These are phyloP conservation scores for Seriola rivoliana DNA, from an alignment of 2,113 vertebrate genomes.

Conservation along the genomic window DNA sequence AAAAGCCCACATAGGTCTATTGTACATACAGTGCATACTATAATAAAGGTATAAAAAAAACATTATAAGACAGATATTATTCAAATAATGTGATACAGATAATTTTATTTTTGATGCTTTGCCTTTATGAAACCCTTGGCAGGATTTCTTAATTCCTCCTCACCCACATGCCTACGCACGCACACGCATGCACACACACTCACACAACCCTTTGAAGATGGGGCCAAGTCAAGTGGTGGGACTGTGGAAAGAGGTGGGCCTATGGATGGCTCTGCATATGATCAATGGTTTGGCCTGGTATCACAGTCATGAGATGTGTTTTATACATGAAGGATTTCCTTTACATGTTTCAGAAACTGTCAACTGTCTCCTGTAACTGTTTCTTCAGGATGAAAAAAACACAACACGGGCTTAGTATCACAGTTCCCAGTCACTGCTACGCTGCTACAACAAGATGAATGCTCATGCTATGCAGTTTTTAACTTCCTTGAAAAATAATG, in stretches of 20 bases:
- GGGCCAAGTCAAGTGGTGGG: constrained; percentile 43
- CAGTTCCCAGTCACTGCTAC: neutral
- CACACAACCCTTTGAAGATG: constrained; percentile 51
- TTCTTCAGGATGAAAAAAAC: constrained; percentile 17
- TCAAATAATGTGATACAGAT: neutral
- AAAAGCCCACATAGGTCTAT: neutral
- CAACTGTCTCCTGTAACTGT: neutral
- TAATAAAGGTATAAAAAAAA: neutral
- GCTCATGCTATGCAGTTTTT: constrained; percentile 1
- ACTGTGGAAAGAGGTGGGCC: constrained; percentile 36
- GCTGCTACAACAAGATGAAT: constrained; percentile 6
- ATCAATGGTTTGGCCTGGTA: constrained; percentile 55
- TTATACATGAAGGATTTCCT: constrained; percentile 49
- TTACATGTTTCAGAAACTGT: constrained; percentile 31
- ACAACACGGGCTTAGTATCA: neutral
- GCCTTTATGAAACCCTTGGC: constrained; percentile 8
- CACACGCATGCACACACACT: neutral
- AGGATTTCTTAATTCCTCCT: constrained; percentile 19
- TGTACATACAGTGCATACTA: too few relatives aligned
- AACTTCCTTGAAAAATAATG: neutral
- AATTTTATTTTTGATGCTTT: constrained; percentile 12
- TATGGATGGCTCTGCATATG: constrained; percentile 18
- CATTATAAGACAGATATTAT: neutral
- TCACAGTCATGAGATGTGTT: constrained; percentile 35
- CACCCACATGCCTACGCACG: neutral